phyloP scores from a whole-genome alignment of 2,888 invertebrate genomes.

The Meiosimyza platycephala region DNA sequence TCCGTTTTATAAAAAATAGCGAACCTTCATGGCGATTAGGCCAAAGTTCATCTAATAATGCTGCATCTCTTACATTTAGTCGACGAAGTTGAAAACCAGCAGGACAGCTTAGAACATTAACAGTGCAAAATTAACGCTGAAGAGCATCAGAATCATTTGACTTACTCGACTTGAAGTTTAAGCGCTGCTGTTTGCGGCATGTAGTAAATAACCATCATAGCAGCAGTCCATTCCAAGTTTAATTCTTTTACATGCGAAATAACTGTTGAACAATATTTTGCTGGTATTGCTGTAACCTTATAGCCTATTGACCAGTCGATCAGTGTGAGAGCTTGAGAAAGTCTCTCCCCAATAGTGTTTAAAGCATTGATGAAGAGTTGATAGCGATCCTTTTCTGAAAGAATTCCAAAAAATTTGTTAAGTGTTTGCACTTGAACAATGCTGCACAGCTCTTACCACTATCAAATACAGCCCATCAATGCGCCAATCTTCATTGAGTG shows the following conservation, averaged over 20 bases:
- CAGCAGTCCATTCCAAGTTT: slow-evolving; percentile 44
- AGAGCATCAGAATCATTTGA: neutral
- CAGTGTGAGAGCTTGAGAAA: slow-evolving; percentile 48
- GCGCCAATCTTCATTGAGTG: slow-evolving; percentile 51
- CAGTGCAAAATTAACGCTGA: neutral
- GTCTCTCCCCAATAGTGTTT: slow-evolving; percentile 41
- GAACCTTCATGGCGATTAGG: slow-evolving; percentile 52
- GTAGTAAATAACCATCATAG: slow-evolving; percentile 46
- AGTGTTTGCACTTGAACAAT: neutral
- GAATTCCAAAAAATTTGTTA: neutral
- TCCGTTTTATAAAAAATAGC: slow-evolving; percentile 47
- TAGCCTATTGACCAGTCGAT: slow-evolving; percentile 55
- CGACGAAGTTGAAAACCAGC: slow-evolving; percentile 35
- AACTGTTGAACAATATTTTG: slow-evolving; percentile 50
- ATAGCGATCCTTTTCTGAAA: slow-evolving; percentile 51
- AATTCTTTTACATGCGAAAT: slow-evolving; percentile 46
- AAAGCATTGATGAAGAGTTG: slow-evolving; percentile 53
- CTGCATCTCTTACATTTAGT: slow-evolving; percentile 45
- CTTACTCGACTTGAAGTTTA: slow-evolving; percentile 47
- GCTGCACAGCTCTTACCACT: slow-evolving; percentile 39
- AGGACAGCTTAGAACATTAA: slow-evolving; percentile 45
- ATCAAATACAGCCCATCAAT: slow-evolving; percentile 55
- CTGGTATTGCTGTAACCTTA: slow-evolving; percentile 54
- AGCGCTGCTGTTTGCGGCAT: slow-evolving; percentile 41
- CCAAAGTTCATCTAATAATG: slow-evolving; percentile 50